Evolutionary conservation across 53 echinoderm and acorn worm species (phyloP), one percentile per base, ranked within the genome.

Genomic region (Crossaster papposus): DNA sequence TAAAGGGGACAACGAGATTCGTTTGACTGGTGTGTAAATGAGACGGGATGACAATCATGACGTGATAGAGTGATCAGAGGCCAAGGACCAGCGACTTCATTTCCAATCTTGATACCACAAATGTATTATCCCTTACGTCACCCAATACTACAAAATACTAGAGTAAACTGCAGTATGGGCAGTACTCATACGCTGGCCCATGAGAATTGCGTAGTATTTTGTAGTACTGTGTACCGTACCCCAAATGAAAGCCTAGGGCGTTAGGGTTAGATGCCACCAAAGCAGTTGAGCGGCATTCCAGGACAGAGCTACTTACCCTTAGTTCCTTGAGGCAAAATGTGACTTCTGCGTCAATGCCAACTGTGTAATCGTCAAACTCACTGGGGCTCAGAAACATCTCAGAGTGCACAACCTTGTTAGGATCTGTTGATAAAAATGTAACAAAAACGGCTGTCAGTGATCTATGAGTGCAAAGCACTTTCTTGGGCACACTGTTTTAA

Each of bases 241-340:
- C n/a, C n/a, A n/a, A n/a, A n/a, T n/a, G n/a, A n/a, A n/a, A n/a
- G n/a, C n/a, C n/a, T n/a, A n/a, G n/a, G n/a, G n/a, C n/a, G n/a
- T n/a, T n/a, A n/a, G n/a, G n/a, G n/a, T n/a, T n/a, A 44, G 44
- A 44, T 44, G 44, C 44, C 44, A 44, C 6, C 44, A 44, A 9
- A 44, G 44, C 44, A 44, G 0, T 7, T 44, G 44, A 9, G 44
- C 33, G 64, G 24, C 2, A 68, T 68, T 26, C 28, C n/a, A 65
- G 34, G 64, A 24, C 7, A 82, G 30, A 38, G 70, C 22, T 13
- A 58, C 94, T 82, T 71, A 97, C 97, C 91, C 95, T 93, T 8
- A 97, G 88, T 86, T 97, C 97, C 64, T 96, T 97, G 30, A 97
- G 90, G 81, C 95, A 97, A 85, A 96, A 97, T 11, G 97, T 97